Base-by-base conservation (phyloP, 2,888 invertebrate species). In the Nomada hirtipes region DNA sequence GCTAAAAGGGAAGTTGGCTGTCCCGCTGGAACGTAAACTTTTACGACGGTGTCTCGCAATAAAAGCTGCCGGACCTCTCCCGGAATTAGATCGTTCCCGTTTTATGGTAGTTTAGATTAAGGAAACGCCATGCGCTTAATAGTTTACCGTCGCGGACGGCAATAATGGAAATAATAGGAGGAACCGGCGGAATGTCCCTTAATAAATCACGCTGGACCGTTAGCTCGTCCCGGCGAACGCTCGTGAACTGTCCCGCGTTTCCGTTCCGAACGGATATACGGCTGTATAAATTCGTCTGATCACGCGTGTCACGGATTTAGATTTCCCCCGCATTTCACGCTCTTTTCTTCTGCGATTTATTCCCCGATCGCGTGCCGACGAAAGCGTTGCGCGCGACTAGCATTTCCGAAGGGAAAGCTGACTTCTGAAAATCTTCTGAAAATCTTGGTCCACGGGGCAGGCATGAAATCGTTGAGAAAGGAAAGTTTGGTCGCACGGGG, bases 1-100 rank as follows among this genome's bases (percentile, higher is more conserved):
- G 79, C 75, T 83, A 69, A 83, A 83, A 83, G 79, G 77, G 63
- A 82, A 79, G 73, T 78, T 79, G 61, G 64, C 76, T 59, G 64
- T 61, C 61, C 60, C 59, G 15, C 18, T 13, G 26, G 68, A 57
- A 59, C 73, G 75, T 81, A 75, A 83, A 83, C 61, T 84, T 84
- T 83, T 83, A 84, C 74, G 83, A 68, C 50, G 53, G 57, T 76
- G 76, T 79, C 29, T 76, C 67, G 65, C 68, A 36, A 64, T 76
- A 81, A 78, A 78, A 69, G 61, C 64, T 13, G 42, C 60, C 20
- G 63, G 83, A 63, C 78, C 59, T 59, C 61, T 20, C 36, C 47
- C 55, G 47, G 57, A 79, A 79, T 75, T 83, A 83, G 83, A 79
- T 76, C 83, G 63, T 71, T 50, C 61, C 29, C 50, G 42, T 70